Conservation (phyloP, 2,113 vertebrate genomes). For the Camelus dromedarius region DNA sequence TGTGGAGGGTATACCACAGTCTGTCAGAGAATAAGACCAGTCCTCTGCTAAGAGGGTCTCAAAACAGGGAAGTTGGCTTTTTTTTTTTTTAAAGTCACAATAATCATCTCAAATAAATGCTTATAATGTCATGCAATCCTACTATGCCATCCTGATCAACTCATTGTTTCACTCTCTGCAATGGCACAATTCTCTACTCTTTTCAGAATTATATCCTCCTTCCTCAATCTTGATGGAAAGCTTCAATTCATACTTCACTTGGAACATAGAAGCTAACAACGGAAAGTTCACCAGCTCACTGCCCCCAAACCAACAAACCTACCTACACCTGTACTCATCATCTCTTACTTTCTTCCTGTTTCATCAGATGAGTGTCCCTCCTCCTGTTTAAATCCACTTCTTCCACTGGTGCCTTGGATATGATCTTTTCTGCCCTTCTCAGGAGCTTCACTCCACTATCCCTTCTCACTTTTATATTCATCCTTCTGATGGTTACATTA, state of each 20-base stretch:
- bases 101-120: background rate
- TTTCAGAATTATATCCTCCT: background rate
- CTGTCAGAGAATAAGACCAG: background rate
- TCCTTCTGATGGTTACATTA: background rate
- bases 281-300: background rate
- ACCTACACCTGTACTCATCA: background rate
- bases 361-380: background rate
- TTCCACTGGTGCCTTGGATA: background rate
- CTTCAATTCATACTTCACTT: background rate
- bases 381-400: background rate
- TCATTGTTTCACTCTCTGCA: too few species aligned
- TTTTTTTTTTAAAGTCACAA: background rate
- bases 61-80: background rate
- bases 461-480: background rate
- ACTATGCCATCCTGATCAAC: background rate
- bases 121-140: background rate
- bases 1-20: background rate
- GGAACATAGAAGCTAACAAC: background rate
- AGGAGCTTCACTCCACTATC: background rate
- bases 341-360: background rate
- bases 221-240: background rate
- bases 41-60: background rate
- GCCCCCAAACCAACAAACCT: background rate
- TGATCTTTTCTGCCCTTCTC: background rate
- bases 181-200: background rate